Percentiles rank a stretch among this genome's conserved stretches.
Evolutionary conservation across 2,113 vertebrate species (phyloP).

Genomic region (Oncorhynchus clarkii): DNA sequence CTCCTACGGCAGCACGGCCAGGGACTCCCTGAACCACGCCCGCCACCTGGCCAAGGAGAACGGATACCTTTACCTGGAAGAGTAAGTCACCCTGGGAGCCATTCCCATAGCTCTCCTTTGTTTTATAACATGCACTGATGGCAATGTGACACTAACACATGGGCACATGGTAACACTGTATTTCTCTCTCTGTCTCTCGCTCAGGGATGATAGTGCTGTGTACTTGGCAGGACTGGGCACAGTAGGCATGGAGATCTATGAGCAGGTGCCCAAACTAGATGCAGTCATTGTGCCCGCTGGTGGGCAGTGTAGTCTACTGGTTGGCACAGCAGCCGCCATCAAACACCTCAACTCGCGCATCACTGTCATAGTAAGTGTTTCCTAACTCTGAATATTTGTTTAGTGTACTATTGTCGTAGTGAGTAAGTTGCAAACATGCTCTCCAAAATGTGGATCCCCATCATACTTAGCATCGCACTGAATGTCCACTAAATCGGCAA

Average conservation of each 20-base stretch:
- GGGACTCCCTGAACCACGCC: conserved; percentile 80
- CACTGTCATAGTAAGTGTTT: conserved; percentile 81
- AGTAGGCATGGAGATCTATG: conserved; percentile 84
- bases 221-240: conserved; percentile 88
- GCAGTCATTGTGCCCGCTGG: conserved; percentile 84
- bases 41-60: conserved; percentile 81
- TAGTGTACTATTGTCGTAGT: background rate
- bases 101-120: no score
- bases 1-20: conserved; percentile 74
- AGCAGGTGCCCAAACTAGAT: conserved; percentile 85
- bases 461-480: conserved; percentile 84
- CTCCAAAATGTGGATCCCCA: background rate
- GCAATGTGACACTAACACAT: no score
- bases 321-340: conserved; percentile 81
- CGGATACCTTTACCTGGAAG: conserved; percentile 84
- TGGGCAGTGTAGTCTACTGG: conserved; percentile 81
- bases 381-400: background rate
- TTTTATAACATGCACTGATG: no score
- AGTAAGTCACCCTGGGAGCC: conserved; percentile 72
- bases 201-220: conserved; percentile 77
- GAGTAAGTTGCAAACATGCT: background rate
- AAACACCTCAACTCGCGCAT: conserved; percentile 84
- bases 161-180: background rate
- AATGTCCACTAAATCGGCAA: conserved; percentile 40
- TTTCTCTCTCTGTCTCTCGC: conserved; percentile 3